Percentiles rank a stretch among this genome's conserved stretches.
phyloP scores from a whole-genome alignment of 2,797 vertebrate genomes.

The Anas georgica region DNA sequence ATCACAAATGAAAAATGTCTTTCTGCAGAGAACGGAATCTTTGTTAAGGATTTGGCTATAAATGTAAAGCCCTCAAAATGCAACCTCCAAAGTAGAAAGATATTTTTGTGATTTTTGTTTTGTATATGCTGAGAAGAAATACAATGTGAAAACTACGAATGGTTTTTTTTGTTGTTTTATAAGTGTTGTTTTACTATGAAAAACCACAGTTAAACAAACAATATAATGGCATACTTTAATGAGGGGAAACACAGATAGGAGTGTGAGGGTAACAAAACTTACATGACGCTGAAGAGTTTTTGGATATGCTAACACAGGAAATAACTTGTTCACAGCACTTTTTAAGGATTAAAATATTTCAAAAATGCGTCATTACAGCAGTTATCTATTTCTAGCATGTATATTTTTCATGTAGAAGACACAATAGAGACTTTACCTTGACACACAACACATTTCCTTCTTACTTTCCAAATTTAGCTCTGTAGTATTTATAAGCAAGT shows the following conservation, averaged over 20 bases:
- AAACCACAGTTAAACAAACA: neutral
- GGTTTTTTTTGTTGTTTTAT: neutral
- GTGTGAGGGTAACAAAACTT: neutral
- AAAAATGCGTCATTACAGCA: neutral
- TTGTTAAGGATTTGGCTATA: neutral
- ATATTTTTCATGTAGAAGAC: neutral
- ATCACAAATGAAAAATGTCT: neutral
- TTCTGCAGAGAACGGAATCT: neutral
- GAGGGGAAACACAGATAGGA: neutral
- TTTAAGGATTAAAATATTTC: neutral
- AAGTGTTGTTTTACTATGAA: neutral
- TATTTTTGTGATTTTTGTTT: neutral
- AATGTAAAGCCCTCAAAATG: neutral
- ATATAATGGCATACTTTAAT: neutral
- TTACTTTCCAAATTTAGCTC: constrained; percentile 24
- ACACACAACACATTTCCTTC: neutral
- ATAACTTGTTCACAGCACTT: neutral
- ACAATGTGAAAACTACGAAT: neutral
- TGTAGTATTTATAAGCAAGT: neutral
- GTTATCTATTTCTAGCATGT: constrained; percentile 9
- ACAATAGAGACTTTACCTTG: constrained; percentile 27
- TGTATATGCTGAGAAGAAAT: neutral
- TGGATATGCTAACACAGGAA: neutral
- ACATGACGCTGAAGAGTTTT: neutral
- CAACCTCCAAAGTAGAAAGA: neutral